A percentile compares a stretch with the other conserved stretches of the same genome.
These are phyloP conservation scores for Zhuqinia jingwanae DNA, from an alignment of 2,888 invertebrate species.

Conservation along the genomic window DNA sequence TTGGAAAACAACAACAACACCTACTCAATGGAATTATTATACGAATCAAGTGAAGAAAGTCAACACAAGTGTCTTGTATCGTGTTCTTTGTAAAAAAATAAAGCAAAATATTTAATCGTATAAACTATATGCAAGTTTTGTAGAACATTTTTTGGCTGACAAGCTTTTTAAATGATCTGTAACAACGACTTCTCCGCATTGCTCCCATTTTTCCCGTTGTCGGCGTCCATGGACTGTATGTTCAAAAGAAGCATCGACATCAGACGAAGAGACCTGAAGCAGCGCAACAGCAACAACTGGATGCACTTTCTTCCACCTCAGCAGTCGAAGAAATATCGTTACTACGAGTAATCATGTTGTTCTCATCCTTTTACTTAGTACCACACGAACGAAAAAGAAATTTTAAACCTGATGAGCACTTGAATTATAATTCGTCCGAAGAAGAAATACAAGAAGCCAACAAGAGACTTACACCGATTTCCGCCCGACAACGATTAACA, in stretches of 20 bases:
- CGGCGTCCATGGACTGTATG: slow-evolving; percentile 40
- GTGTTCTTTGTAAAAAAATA: neutral
- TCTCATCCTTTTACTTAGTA: slow-evolving; percentile 61
- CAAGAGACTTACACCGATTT: slow-evolving; percentile 50
- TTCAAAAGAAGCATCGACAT: neutral
- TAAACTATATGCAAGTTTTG: neutral
- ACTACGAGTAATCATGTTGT: slow-evolving; percentile 67
- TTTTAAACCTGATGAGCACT: slow-evolving; percentile 56
- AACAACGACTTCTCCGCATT: slow-evolving; percentile 27
- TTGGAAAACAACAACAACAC: too few species aligned
- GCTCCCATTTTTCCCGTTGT: slow-evolving; percentile 38
- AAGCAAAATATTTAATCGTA: neutral
- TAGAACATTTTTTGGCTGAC: slow-evolving; percentile 18
- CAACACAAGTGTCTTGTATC: neutral
- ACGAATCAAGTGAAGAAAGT: neutral
- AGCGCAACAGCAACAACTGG: slow-evolving; percentile 29
- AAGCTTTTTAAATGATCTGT: slow-evolving; percentile 55
- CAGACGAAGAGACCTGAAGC: neutral
- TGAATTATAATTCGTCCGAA: slow-evolving; percentile 55
- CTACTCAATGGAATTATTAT: slow-evolving; percentile 22
- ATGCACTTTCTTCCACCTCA: slow-evolving; percentile 48
- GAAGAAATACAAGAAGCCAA: slow-evolving; percentile 54
- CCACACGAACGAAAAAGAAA: slow-evolving; percentile 65
- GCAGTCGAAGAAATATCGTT: slow-evolving; percentile 18
- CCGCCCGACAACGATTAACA: slow-evolving; percentile 52